These are phyloP conservation scores for Cordilura impudica DNA, from an alignment of 2,888 invertebrate genomes.

Conservation along the genomic window DNA sequence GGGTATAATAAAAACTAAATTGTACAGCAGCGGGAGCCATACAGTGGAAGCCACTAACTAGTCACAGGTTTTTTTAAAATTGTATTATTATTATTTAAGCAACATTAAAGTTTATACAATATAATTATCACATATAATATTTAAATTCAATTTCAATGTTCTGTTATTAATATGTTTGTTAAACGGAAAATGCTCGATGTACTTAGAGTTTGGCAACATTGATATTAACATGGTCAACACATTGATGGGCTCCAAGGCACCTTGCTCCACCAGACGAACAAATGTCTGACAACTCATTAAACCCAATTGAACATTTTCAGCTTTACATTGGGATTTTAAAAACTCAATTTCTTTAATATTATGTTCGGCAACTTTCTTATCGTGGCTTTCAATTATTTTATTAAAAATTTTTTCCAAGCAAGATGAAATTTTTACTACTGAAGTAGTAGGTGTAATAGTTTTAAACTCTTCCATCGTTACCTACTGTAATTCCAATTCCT, in stretches of 20 bases:
- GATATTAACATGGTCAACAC: slow-evolving; percentile 84
- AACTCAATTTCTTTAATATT: slow-evolving; percentile 81
- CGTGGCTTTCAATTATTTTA: slow-evolving; percentile 73
- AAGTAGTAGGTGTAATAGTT: slow-evolving; percentile 71
- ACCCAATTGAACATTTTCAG: slow-evolving; percentile 81
- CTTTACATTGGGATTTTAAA: slow-evolving; percentile 83
- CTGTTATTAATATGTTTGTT: no score
- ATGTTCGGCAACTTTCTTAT: slow-evolving; percentile 74
- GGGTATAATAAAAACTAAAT: no score
- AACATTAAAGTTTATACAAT: no score
- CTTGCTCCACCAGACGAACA: slow-evolving; percentile 82
- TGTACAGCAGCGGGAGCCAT: no score
- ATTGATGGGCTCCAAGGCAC: slow-evolving; percentile 80
- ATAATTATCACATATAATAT: no score
- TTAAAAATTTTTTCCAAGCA: slow-evolving; percentile 75
- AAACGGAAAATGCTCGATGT: no score
- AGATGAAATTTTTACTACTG: slow-evolving; percentile 74
- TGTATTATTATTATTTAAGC: no score
- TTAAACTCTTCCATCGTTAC: slow-evolving; percentile 77
- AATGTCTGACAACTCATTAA: slow-evolving; percentile 84
- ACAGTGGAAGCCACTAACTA: no score
- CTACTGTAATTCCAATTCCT: no score
- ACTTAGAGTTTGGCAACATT: slow-evolving; percentile 83
- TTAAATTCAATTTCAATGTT: no score
- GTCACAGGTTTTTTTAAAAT: no score